These are phyloP conservation scores for Pardalotus punctatus DNA, from an alignment of 2,113 vertebrate species.

Conservation along the genomic window DNA sequence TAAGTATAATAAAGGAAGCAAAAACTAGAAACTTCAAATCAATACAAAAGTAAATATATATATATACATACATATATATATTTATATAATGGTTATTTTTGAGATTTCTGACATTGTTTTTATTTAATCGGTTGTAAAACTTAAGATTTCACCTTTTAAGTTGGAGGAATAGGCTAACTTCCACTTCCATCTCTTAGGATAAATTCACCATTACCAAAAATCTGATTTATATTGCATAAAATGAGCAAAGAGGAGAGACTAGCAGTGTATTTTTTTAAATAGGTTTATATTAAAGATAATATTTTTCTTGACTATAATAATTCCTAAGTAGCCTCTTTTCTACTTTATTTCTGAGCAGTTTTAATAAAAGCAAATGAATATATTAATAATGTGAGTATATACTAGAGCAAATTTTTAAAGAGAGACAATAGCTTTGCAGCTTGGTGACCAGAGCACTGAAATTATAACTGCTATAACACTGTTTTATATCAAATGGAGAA, in stretches of 20 bases:
- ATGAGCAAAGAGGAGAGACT: neutral
- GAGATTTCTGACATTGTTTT: neutral
- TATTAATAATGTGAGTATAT: neutral
- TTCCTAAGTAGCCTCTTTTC: neutral
- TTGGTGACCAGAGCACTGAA: neutral
- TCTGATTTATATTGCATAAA: neutral
- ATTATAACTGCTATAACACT: neutral
- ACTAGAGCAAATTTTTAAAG: neutral
- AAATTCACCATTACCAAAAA: neutral
- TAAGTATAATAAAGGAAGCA: neutral
- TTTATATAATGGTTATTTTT: neutral
- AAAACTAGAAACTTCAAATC: neutral
- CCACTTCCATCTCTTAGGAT: neutral
- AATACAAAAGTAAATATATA: neutral
- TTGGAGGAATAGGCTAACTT: neutral
- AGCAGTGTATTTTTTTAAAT: neutral
- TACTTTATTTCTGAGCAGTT: neutral
- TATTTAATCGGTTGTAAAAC: neutral
- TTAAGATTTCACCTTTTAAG: neutral
- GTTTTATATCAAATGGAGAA: neutral
- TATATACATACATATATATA: neutral
- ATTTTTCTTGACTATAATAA: neutral
- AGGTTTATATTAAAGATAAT: neutral
- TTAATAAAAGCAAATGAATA: neutral
- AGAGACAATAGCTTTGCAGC: neutral